Percentiles rank a stretch among this genome's conserved stretches.
Evolutionary conservation across 2,888 invertebrate species (phyloP).

Genomic region (Melanostoma scalare): DNA sequence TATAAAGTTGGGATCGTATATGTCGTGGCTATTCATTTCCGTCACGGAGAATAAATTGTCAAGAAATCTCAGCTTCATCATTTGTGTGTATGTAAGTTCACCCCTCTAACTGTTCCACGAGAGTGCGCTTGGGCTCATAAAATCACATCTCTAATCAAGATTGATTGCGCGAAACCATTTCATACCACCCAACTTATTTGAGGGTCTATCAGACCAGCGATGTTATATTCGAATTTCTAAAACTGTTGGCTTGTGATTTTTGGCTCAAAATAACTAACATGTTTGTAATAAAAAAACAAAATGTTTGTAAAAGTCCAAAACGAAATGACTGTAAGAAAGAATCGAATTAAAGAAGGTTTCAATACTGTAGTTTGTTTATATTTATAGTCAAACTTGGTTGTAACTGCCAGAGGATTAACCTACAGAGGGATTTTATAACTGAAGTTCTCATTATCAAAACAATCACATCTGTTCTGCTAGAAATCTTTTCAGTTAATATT

Average conservation of each 20-base stretch:
- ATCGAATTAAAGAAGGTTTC: no score
- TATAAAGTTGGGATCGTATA: constrained; percentile 54
- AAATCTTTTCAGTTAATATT: no score
- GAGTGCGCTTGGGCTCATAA: constrained; percentile 73
- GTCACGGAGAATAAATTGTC: constrained; percentile 68
- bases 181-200: not conserved
- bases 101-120: constrained; percentile 16
- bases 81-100: constrained; percentile 25
- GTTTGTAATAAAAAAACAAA: no score
- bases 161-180: constrained; percentile 81
- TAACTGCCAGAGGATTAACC: no score
- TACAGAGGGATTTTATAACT: no score
- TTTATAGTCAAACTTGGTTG: no score
- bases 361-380: no score
- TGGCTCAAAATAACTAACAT: not conserved
- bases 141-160: constrained; percentile 82
- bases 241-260: not conserved
- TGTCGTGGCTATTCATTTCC: constrained; percentile 63
- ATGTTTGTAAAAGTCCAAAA: no score
- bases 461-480: no score
- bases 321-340: no score
- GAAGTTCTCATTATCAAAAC: no score
- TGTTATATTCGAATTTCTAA: constrained; percentile 9
- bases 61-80: constrained; percentile 62
- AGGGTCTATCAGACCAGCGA: constrained; percentile 21